Conservation (phyloP, 37 sponge, comb jelly and placozoan species). For the Bolinopsis microptera region DNA sequence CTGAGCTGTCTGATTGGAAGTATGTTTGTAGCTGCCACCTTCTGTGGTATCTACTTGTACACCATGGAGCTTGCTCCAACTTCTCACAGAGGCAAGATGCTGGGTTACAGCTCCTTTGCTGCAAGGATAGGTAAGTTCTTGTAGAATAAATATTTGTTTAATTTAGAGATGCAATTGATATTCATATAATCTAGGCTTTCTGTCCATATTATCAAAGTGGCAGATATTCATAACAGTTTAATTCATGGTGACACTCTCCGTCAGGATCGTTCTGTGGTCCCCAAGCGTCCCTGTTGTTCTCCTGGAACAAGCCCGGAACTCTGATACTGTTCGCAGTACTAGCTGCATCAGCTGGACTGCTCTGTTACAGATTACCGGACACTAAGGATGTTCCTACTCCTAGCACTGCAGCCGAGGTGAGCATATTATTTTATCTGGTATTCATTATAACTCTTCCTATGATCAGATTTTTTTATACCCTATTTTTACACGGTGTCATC, state of each 20-base stretch:
- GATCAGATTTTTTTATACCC: too few relatives aligned
- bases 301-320: constrained; percentile 12
- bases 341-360: not conserved
- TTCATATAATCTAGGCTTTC: not conserved
- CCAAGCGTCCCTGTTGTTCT: constrained; percentile 18
- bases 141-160: not conserved
- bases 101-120: constrained; percentile 47
- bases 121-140: not conserved
- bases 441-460: too few relatives aligned
- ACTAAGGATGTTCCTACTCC: constrained; percentile 21
- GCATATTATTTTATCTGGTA: too few relatives aligned
- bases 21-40: not conserved
- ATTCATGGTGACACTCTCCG: not conserved
- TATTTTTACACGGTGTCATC: too few relatives aligned
- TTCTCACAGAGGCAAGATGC: constrained; percentile 19
- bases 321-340: not conserved
- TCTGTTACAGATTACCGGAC: constrained; percentile 7
- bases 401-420: constrained; percentile 5
- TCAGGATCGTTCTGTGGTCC: constrained; percentile 9
- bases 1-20: constrained; percentile 28
- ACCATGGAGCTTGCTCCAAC: constrained; percentile 21
- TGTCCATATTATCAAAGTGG: too few relatives aligned
- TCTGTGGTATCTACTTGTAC: constrained; percentile 27
- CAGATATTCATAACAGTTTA: too few relatives aligned
- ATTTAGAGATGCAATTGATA: not conserved